phyloP scores from a whole-genome alignment of 2,888 invertebrate species.

The Alentia gelatinosa region DNA sequence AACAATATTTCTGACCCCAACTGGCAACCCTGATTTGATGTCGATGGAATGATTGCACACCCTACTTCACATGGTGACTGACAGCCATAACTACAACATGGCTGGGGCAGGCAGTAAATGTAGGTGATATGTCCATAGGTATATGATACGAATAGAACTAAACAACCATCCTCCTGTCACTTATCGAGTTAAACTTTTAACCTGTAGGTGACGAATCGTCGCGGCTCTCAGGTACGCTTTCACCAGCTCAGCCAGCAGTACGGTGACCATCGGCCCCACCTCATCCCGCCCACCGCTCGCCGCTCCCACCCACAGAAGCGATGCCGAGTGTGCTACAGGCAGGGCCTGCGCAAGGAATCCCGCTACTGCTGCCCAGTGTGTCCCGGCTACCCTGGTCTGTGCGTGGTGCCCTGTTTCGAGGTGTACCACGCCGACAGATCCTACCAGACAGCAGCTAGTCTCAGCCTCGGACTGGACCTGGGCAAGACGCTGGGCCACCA shows the following conservation, averaged over 20 bases:
- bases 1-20: too few relatives aligned
- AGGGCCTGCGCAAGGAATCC: constrained; percentile 54
- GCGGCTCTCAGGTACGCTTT: neutral
- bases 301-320: constrained; percentile 32
- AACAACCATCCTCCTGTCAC: too few relatives aligned
- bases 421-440: constrained; percentile 35
- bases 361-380: constrained; percentile 50
- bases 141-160: too few relatives aligned
- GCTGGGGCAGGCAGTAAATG: too few relatives aligned
- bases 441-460: neutral
- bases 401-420: constrained; percentile 49
- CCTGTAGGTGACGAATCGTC: too few relatives aligned
- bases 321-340: constrained; percentile 56
- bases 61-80: too few relatives aligned
- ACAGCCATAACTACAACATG: too few relatives aligned
- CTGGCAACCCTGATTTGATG: too few relatives aligned
- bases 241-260: neutral
- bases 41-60: too few relatives aligned
- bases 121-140: too few relatives aligned
- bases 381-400: constrained; percentile 47
- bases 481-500: neutral
- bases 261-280: constrained; percentile 15
- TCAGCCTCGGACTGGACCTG: neutral
- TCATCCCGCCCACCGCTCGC: constrained; percentile 45
- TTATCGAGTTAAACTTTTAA: too few relatives aligned